Percentiles rank a stretch among this genome's conserved stretches.
phyloP scores from a whole-genome alignment of 2,797 vertebrate species.

The Dromococcyx pavoninus region DNA sequence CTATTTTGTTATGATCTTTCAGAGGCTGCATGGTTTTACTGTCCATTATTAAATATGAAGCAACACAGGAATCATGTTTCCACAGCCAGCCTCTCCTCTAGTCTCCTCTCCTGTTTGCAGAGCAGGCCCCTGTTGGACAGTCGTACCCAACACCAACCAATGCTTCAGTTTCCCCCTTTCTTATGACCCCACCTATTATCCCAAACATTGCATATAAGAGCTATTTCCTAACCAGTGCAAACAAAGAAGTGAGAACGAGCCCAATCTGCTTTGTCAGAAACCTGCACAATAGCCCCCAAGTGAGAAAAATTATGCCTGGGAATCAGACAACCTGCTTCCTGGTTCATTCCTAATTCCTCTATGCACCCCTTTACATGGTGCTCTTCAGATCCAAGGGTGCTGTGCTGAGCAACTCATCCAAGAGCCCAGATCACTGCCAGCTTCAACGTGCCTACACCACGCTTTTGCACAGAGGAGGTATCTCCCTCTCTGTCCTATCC shows the following conservation, averaged over 20 bases:
- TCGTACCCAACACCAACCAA: not conserved
- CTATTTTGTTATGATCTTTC: not conserved
- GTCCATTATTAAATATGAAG: not conserved
- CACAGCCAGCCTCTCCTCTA: not conserved
- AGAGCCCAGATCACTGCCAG: accelerated
- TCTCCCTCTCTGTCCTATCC: not conserved
- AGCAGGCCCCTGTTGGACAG: not conserved
- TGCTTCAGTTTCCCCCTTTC: not conserved
- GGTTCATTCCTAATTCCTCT: not conserved
- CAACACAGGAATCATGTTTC: not conserved
- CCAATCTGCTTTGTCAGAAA: not conserved
- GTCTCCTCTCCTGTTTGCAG: not conserved
- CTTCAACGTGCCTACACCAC: accelerated
- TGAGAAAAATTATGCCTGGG: not conserved
- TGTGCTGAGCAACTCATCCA: accelerated
- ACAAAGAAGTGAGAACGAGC: not conserved
- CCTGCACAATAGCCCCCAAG: accelerated
- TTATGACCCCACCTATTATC: not conserved
- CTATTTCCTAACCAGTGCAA: not conserved
- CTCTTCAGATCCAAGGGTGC: accelerated
- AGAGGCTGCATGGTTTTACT: not conserved
- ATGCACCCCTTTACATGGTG: accelerated
- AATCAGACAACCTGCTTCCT: not conserved
- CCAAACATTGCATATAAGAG: not conserved
- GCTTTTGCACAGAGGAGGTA: not conserved